A percentile compares a stretch with the other conserved stretches of the same genome.
Evolutionary conservation across 2,888 invertebrate species (phyloP).

Genomic region (Tenodera sinensis): DNA sequence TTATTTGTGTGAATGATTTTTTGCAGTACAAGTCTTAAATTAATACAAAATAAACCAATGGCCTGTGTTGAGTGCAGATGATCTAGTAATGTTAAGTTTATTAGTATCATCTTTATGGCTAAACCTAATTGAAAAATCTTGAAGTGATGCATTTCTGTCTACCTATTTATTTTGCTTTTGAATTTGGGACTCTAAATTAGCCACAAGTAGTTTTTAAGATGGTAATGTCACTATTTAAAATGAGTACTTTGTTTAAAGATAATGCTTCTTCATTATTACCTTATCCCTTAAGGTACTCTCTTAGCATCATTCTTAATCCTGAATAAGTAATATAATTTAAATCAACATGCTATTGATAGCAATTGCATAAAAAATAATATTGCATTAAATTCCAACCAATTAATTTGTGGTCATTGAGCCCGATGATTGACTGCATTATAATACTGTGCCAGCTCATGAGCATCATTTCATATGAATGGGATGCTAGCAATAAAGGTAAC

Average conservation of each 20-base stretch:
- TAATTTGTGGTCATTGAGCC: not conserved
- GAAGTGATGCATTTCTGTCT: not conserved
- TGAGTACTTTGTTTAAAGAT: not conserved
- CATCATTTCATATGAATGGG: not conserved
- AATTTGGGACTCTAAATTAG: not conserved
- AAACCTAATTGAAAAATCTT: not conserved
- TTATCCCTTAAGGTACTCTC: not conserved
- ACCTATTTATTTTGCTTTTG: not conserved
- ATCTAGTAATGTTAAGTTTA: not conserved
- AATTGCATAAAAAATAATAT: not conserved
- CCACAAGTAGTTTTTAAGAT: not conserved
- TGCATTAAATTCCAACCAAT: not conserved
- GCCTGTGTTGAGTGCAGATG: not conserved
- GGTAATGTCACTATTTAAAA: not conserved
- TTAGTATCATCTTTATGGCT: not conserved
- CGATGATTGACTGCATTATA: not conserved
- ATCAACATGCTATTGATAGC: not conserved
- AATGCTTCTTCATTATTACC: not conserved
- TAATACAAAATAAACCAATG: not conserved
- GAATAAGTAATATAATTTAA: not conserved
- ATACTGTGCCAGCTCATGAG: not conserved
- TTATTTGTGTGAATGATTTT: not conserved
- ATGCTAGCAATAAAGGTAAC: constrained; percentile 3
- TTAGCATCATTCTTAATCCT: not conserved
- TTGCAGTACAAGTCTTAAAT: not conserved